These are phyloP conservation scores for Tetragonula carbonaria DNA, from an alignment of 2,888 invertebrate species.

Conservation along the genomic window DNA sequence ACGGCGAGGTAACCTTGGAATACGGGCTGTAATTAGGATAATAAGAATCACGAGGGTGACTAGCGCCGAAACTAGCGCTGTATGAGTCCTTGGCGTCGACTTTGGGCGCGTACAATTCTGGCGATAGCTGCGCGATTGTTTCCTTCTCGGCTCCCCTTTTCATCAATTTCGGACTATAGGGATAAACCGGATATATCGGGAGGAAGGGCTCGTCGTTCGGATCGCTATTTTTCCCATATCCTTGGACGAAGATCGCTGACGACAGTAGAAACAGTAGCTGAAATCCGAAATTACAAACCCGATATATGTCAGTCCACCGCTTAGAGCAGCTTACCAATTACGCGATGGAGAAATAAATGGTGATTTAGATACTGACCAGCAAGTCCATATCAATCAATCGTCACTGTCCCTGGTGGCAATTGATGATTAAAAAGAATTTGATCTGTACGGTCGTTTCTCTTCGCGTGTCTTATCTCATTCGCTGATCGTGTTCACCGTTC, in stretches of 20 bases:
- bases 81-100: conserved; percentile 78
- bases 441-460: conserved; percentile 22
- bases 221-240: conserved; percentile 68
- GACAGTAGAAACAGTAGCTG: conserved; percentile 77
- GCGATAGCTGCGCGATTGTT: conserved; percentile 67
- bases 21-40: conserved; percentile 74
- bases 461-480: conserved; percentile 53
- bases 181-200: conserved; percentile 80
- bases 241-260: conserved; percentile 74
- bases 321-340: conserved; percentile 2
- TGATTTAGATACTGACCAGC: conserved; percentile 74
- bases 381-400: conserved; percentile 73
- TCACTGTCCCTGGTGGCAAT: conserved; percentile 34
- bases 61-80: conserved; percentile 67
- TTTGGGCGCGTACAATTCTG: conserved; percentile 79
- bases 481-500: conserved; percentile 16
- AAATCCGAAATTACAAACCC: conserved; percentile 44
- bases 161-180: conserved; percentile 80
- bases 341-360: neutral
- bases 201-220: conserved; percentile 81
- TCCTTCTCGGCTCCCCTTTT: conserved; percentile 79
- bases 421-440: conserved; percentile 30
- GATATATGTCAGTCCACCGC: neutral
- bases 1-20: conserved; percentile 59
- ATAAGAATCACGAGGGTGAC: conserved; percentile 75